Conservation (phyloP, 2,888 invertebrate species). For the Caenorhabditis becei region DNA sequence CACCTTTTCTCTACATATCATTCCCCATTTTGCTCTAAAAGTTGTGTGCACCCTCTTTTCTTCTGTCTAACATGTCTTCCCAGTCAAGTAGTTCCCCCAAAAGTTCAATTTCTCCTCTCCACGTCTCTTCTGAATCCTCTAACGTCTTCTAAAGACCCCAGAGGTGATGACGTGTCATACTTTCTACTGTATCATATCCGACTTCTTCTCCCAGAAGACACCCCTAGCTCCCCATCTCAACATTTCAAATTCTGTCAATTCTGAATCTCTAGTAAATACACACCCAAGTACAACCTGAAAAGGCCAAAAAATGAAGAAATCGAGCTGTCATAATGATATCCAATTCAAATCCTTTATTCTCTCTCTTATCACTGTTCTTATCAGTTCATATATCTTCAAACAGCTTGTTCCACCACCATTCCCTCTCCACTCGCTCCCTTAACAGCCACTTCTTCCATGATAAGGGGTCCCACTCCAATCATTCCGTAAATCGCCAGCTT, state of each 20-base stretch:
- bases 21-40: too few species aligned
- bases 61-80: background rate
- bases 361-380: background rate
- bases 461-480: constrained; percentile 8
- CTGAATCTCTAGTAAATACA: background rate
- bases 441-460: background rate
- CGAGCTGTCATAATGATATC: background rate
- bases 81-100: background rate
- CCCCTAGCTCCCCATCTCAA: background rate
- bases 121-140: background rate
- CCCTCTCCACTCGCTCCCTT: background rate
- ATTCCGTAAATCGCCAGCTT: constrained; percentile 43
- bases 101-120: background rate
- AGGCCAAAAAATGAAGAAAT: background rate
- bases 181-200: constrained; percentile 3
- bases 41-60: too few species aligned
- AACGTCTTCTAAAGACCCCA: constrained; percentile 17
- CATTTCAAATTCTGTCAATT: too few species aligned
- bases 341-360: background rate
- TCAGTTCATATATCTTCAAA: background rate
- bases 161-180: constrained; percentile 1
- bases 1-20: background rate
- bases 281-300: background rate
- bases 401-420: background rate
- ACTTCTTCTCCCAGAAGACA: background rate